These are phyloP conservation scores for Eupsilia transversa DNA, from an alignment of 2,888 invertebrate species.

Conservation along the genomic window DNA sequence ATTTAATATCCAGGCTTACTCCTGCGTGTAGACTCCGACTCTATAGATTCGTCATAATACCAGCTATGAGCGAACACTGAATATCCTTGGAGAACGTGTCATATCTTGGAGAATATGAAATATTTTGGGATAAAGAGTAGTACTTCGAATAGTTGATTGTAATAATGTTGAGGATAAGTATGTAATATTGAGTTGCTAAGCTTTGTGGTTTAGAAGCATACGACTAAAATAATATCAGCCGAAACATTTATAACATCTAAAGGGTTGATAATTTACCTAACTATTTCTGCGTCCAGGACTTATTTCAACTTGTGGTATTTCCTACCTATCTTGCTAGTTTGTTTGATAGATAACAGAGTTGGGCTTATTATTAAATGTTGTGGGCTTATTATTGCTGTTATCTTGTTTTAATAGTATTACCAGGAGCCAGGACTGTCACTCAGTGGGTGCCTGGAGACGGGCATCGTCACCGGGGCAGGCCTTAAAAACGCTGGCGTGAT, in stretches of 20 bases:
- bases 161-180: conserved; percentile 37
- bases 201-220: background rate
- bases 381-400: too few species aligned
- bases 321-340: background rate
- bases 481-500: too few species aligned
- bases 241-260: background rate
- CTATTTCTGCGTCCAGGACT: background rate
- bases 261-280: background rate
- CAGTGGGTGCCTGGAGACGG: too few species aligned
- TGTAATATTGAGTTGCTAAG: conserved; percentile 33
- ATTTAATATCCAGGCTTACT: conserved; percentile 56
- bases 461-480: too few species aligned
- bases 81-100: conserved; percentile 10
- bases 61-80: conserved; percentile 16
- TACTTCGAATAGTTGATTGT: conserved; percentile 19
- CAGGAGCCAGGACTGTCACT: too few species aligned
- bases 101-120: conserved; percentile 44
- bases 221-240: background rate
- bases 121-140: conserved; percentile 26
- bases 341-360: background rate
- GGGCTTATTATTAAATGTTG: background rate
- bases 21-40: conserved; percentile 16
- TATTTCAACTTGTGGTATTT: background rate
- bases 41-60: conserved; percentile 50
- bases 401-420: too few species aligned